phyloP scores from a whole-genome alignment of 1,140 invertebrate genomes.

The Coenobita brevimanus region DNA sequence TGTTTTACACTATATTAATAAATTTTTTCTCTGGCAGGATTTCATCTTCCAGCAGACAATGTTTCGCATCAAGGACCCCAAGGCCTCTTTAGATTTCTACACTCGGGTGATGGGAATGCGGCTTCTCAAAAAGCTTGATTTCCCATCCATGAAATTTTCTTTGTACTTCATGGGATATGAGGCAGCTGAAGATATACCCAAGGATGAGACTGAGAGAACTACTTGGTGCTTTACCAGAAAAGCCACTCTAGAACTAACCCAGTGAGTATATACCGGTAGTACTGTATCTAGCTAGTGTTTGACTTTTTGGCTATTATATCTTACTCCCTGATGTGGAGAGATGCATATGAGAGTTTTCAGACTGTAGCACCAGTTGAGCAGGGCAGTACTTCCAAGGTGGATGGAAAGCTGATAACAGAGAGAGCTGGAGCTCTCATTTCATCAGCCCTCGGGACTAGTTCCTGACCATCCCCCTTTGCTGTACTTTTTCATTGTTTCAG shows the following conservation, averaged over 20 bases:
- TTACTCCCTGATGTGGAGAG: no score
- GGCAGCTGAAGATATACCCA: conserved; percentile 81
- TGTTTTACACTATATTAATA: no score
- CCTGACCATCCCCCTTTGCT: no score
- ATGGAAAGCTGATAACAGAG: no score
- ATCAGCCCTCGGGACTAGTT: no score
- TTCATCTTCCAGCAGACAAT: conserved; percentile 97
- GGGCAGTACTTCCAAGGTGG: no score
- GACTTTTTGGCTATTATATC: no score
- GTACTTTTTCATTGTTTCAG: no score
- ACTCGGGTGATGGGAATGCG: conserved; percentile 92
- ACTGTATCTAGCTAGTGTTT: no score
- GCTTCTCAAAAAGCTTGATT: conserved; percentile 90
- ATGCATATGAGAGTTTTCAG: no score
- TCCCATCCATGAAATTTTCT: conserved; percentile 91
- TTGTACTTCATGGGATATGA: conserved; percentile 96
- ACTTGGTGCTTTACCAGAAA: conserved; percentile 87
- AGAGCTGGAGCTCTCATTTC: no score
- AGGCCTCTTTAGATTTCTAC: conserved; percentile 91
- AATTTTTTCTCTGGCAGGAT: conserved; percentile 78
- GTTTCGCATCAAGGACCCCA: conserved; percentile 94
- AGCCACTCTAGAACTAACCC: conserved; percentile 93
- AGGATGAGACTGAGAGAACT: conserved; percentile 80
- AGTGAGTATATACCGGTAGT: conserved; percentile 79
- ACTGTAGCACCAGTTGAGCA: no score